phyloP scores from a whole-genome alignment of 2,113 vertebrate species.

The Actinemys pallida region DNA sequence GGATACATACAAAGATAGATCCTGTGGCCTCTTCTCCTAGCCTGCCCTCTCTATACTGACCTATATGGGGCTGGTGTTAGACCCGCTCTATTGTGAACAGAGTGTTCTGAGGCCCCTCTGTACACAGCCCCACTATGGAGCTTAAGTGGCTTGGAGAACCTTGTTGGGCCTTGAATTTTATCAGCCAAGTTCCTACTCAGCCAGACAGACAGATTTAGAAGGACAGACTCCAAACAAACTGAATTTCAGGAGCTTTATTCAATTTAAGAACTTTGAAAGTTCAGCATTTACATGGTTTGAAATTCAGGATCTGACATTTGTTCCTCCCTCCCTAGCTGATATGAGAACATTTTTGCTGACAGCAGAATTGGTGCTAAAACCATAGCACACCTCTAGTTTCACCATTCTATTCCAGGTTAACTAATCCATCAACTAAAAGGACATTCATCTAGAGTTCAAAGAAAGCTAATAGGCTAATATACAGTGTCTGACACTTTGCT shows the following conservation, averaged over 20 bases:
- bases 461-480: slow-evolving; percentile 58
- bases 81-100: not conserved
- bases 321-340: slow-evolving; percentile 14
- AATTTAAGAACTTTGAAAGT: slow-evolving; percentile 24
- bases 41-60: not conserved
- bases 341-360: slow-evolving; percentile 54
- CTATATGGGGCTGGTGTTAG: not conserved
- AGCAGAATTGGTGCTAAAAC: slow-evolving; percentile 45
- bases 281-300: not conserved
- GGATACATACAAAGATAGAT: not conserved
- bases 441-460: slow-evolving; percentile 66
- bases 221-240: not conserved
- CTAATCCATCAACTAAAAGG: slow-evolving; percentile 72
- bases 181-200: not conserved
- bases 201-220: slow-evolving; percentile 15
- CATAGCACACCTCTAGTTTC: slow-evolving; percentile 34
- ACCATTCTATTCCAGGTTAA: slow-evolving; percentile 63
- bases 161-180: not conserved
- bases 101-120: not conserved
- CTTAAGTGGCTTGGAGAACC: not conserved
- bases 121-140: not conserved
- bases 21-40: accelerated
- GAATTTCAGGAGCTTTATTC: slow-evolving; percentile 1
- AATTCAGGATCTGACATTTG: not conserved
- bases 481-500: slow-evolving; percentile 24